Base-by-base conservation (phyloP, 2,113 vertebrate genomes). In the Chunga burmeisteri region DNA sequence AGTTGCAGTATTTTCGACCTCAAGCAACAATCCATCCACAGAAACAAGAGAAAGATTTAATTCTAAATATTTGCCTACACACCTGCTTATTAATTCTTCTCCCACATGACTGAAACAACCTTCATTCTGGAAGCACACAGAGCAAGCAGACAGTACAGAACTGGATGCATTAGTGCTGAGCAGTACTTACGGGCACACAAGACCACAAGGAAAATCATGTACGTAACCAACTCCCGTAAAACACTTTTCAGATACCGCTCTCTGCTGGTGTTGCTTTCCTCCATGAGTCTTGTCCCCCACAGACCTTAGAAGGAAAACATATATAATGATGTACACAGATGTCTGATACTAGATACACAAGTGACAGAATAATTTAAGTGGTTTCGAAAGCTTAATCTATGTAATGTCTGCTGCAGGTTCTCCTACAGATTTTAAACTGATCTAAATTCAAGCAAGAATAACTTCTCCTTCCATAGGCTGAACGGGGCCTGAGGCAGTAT, bases 271-370 rank as follows among this genome's bases (percentile, higher is more conserved):
- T 98, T 98, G 86, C 96, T 98, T 94, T 99, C 99, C 93, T 99
- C 99, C 98, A 99, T 99, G 79, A 99, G 98, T 71, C 99, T 98
- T 52, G 99, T 99, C n/a, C 99, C 99, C 99, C 99, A 99, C 77
- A 99, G 96, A 96, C 99, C 99, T 99, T 96, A 44, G 96, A 98
- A 92, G 68, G n/a, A 73, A 78, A 91, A 40, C 8, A 84, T 2
- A 46, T 3, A 38, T 10, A 80, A 70, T 26, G 14, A 88, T 40
- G 13, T 29, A 58, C 34, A 68, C 44, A 78, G 63, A 66, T 38
- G 32, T 13, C 40, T 68, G 27, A 49, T 30, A 79, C 16, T 29
- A 63, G 32, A 46, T 23, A 63, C 23, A 26, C 13, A 63, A 78
- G 13, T 5, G 26, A 71, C 26, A 26, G 0, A 34, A 1, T 1